Evolutionary conservation across 92 coral and sea anemone genomes (phyloP).

Genomic region (Scolanthus callimorphus): DNA sequence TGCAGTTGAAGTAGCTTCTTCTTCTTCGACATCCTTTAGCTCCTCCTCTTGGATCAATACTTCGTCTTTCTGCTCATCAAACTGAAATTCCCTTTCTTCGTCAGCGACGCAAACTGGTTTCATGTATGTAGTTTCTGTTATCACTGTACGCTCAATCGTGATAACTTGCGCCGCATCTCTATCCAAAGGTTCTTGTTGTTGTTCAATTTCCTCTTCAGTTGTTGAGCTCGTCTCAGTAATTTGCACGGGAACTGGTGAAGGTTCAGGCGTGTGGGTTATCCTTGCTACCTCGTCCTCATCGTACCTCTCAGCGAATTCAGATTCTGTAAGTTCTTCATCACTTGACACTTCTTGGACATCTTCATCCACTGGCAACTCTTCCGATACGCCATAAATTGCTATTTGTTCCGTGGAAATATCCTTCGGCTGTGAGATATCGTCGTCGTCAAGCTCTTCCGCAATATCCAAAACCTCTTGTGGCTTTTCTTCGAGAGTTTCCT

Average conservation of each 20-base stretch:
- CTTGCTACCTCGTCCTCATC: neutral
- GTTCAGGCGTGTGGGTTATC: neutral
- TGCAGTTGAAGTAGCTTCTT: constrained; percentile 7
- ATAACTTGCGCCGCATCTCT: neutral
- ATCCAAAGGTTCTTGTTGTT: too few relatives aligned
- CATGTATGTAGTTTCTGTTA: neutral
- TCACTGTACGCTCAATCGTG: neutral
- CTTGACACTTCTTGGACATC: neutral
- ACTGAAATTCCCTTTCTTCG: neutral
- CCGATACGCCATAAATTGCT: neutral
- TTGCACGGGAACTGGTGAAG: neutral
- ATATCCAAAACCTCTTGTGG: neutral
- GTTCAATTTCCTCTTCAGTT: neutral
- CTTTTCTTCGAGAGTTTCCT: neutral
- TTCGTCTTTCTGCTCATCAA: neutral
- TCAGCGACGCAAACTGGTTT: neutral
- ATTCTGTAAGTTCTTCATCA: neutral
- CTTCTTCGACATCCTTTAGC: constrained; percentile 3
- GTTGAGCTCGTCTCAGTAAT: neutral
- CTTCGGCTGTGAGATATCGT: neutral
- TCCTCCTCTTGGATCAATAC: neutral
- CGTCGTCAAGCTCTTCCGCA: neutral
- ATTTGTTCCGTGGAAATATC: neutral
- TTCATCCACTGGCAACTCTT: neutral
- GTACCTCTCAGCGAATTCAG: neutral